Conservation (phyloP, 1,140 invertebrate genomes). For the Mamestra configurata region DNA sequence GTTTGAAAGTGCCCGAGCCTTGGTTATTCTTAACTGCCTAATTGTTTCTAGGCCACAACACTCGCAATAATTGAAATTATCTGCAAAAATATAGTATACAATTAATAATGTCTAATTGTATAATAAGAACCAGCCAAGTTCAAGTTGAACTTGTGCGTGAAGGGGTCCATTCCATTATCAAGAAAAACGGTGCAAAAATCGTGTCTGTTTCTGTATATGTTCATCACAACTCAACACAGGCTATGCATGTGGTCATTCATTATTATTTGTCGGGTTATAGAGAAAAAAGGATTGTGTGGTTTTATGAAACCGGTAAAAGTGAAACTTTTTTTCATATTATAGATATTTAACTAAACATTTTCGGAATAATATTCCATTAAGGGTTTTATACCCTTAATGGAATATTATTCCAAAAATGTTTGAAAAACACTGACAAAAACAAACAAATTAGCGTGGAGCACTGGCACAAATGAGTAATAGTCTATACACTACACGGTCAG, state of each 20-base stretch:
- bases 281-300: no score
- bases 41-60: constrained; percentile 59
- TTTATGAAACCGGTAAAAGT: no score
- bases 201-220: constrained; percentile 53
- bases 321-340: no score
- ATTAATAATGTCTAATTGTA: constrained; percentile 52
- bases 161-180: constrained; percentile 50
- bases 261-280: constrained; percentile 58
- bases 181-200: constrained; percentile 57
- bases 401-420: no score
- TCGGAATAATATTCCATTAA: no score
- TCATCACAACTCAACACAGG: constrained; percentile 53
- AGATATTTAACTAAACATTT: no score
- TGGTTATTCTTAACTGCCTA: constrained; percentile 59
- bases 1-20: constrained; percentile 56
- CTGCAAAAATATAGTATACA: constrained; percentile 58
- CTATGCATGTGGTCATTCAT: constrained; percentile 57
- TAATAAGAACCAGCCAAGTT: constrained; percentile 54
- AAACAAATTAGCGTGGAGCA: no score
- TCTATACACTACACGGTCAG: no score
- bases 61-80: constrained; percentile 61
- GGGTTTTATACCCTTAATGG: no score
- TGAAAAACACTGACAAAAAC: no score
- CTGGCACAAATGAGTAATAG: no score
- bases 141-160: no score